Base-by-base conservation (phyloP, 2,797 vertebrate genomes). In the Phylloscopus collybita region DNA sequence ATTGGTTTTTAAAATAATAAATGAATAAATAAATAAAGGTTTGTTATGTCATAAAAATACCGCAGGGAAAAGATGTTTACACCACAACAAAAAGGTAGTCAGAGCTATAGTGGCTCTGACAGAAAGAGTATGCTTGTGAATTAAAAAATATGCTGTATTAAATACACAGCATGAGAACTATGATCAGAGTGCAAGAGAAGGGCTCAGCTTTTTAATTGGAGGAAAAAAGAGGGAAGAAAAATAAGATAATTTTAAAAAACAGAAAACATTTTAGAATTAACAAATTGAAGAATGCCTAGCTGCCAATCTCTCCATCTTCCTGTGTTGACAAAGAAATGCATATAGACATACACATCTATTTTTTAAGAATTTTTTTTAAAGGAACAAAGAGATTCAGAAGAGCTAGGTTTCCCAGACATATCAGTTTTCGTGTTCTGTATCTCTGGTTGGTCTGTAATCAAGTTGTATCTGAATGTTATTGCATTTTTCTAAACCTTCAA, bases 401-500 rank as follows among this genome's bases (percentile, higher is more conserved):
- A 82, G 30, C 60, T 83, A 42, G 59, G 88, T 92, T 97, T 84
- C 86, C 95, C 49, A 76, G 93, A 94, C 47, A 59, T 71, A 88
- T 76, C 85, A 60, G 36, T 90, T 93, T 95, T 96, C 76, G 7
- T 93, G 95, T 92, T 92, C 65, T 57, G 20, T 86, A 80, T 92
- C 91, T 96, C 88, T 96, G 83, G 93, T 97, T 85, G 14, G 57
- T 95, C 94, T 88, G 94, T 93, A 95, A 97, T 96, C 95, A 92
- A 91, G 73, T 96, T 95, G 94, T 93, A 97, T 93, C 90, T 81
- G 71, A 93, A 96, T 96, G 93, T 96, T 95, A 96, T 90, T 96
- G 88, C 96, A 92, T 96, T 97, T 97, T 97, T 97, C 93, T 94
- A 93, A 92, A 88, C 92, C 83, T 97, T 93, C 90, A 92, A 96